phyloP scores from a whole-genome alignment of 2,113 vertebrate genomes.

The Ahaetulla prasina region DNA sequence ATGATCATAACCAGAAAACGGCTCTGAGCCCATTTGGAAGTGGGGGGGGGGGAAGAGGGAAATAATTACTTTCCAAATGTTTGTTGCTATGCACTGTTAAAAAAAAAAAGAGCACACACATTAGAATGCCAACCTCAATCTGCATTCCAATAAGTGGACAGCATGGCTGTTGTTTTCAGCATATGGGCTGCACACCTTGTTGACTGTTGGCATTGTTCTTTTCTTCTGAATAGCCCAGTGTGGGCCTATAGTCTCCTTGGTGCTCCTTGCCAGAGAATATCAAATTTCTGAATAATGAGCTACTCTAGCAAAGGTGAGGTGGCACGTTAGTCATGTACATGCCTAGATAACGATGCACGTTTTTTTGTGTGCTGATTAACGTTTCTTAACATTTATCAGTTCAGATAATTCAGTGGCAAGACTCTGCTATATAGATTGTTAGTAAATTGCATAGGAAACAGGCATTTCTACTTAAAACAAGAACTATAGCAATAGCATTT shows the following conservation, averaged over 20 bases:
- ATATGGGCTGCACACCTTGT: background rate
- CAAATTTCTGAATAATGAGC: background rate
- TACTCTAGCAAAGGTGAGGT: background rate
- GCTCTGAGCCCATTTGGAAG: conserved; percentile 29
- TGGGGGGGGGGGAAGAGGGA: background rate
- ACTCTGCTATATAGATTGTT: background rate
- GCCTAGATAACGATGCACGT: background rate
- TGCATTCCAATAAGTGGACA: background rate
- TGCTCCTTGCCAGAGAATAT: background rate
- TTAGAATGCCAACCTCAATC: background rate
- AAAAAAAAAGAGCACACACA: background rate
- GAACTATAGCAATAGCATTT: background rate
- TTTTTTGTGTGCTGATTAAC: background rate
- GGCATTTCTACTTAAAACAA: background rate
- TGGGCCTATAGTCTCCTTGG: background rate
- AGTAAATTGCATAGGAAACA: background rate
- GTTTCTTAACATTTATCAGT: background rate
- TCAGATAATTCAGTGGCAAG: background rate
- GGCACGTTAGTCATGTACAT: background rate
- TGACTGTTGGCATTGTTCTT: background rate
- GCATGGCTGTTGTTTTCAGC: background rate
- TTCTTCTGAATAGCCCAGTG: background rate
- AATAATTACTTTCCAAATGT: background rate
- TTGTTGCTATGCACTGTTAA: no score
- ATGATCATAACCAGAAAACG: conserved; percentile 47